These are phyloP conservation scores for Drosophila quinaria DNA, from an alignment of 2,888 invertebrate genomes.

Conservation along the genomic window DNA sequence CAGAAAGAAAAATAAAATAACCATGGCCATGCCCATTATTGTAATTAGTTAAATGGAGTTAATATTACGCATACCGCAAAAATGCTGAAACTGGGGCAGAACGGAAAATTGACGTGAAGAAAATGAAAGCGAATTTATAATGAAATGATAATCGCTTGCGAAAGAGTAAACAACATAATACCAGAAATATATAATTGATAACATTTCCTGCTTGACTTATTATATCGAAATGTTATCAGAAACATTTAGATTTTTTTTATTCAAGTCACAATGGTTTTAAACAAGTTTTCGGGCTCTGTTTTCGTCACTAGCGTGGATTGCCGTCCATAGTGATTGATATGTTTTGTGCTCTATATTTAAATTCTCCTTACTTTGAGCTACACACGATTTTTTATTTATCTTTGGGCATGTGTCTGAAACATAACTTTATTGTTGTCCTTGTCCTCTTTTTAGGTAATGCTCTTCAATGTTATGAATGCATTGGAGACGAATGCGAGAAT, in stretches of 20 bases:
- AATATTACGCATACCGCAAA: constrained; percentile 41
- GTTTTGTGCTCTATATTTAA: too few species aligned
- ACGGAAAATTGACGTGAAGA: neutral
- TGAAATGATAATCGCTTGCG: neutral
- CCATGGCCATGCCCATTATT: constrained; percentile 69
- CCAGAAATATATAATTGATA: neutral
- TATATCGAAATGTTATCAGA: neutral
- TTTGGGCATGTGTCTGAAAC: neutral
- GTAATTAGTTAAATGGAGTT: constrained; percentile 62
- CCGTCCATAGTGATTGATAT: too few species aligned
- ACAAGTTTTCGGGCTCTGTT: neutral
- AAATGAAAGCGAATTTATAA: neutral
- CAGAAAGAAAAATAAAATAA: constrained; percentile 25
- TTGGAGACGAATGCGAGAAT: constrained; percentile 66
- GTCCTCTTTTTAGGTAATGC: constrained; percentile 31
- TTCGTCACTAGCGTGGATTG: too few species aligned
- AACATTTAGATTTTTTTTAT: too few species aligned
- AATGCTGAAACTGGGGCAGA: neutral
- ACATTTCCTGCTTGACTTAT: neutral
- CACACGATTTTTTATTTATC: neutral
- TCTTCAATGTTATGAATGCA: constrained; percentile 76
- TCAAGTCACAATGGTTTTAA: neutral
- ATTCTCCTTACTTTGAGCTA: too few species aligned
- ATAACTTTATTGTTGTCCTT: neutral
- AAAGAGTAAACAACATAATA: neutral